Evolutionary conservation across 2,888 invertebrate species (phyloP).

Genomic region (Bombylius discolor): DNA sequence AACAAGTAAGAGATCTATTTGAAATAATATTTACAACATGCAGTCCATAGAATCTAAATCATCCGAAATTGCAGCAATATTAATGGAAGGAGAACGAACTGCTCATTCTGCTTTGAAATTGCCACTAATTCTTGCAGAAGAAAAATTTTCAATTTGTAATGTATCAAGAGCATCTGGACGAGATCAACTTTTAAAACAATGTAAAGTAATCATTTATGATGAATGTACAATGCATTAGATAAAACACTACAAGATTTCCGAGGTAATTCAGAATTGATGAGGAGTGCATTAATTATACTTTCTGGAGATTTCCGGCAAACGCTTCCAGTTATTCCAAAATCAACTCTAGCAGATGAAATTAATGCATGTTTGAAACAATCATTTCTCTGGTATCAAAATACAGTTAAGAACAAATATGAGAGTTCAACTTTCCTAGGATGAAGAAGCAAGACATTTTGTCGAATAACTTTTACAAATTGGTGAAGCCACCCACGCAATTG

Average conservation of each 20-base stretch:
- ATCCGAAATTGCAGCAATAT: constrained; percentile 31
- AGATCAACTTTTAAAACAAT: not conserved
- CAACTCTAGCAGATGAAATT: constrained; percentile 6
- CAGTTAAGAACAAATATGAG: constrained; percentile 11
- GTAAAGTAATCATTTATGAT: not conserved
- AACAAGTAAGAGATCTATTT: not conserved
- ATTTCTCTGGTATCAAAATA: constrained; percentile 7
- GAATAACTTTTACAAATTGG: constrained; percentile 13
- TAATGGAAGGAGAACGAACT: constrained; percentile 23
- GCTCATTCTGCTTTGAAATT: constrained; percentile 26
- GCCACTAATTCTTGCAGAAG: constrained; percentile 9
- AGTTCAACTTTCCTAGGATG: constrained; percentile 11
- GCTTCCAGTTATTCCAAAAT: constrained; percentile 6
- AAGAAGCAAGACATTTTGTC: constrained; percentile 7
- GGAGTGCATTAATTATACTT: constrained; percentile 6
- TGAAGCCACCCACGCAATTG: constrained; percentile 5
- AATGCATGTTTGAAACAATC: constrained; percentile 1
- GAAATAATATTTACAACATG: not conserved
- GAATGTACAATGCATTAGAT: constrained; percentile 13
- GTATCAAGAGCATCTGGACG: no score
- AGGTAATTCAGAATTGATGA: not conserved
- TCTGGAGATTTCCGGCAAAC: constrained; percentile 9
- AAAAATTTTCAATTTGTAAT: not conserved
- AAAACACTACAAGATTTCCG: constrained; percentile 20
- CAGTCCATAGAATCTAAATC: constrained; percentile 13